Percentiles rank a stretch among this genome's conserved stretches.
These are phyloP conservation scores for Cotesia glomerata DNA, from an alignment of 1,140 invertebrate genomes.

Conservation along the genomic window DNA sequence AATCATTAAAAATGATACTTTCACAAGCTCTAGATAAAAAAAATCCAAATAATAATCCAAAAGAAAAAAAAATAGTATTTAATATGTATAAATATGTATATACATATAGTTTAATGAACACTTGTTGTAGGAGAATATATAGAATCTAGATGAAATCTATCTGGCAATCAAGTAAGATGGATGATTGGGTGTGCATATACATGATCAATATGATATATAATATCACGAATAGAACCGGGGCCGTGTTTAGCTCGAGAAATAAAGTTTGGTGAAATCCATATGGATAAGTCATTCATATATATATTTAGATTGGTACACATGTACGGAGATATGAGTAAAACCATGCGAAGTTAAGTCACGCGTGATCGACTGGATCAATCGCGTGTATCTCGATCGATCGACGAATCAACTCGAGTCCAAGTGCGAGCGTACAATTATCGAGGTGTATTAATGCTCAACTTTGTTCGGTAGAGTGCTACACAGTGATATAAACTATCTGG, in stretches of 20 bases:
- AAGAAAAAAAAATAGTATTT: too few species aligned
- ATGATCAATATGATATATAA: neutral
- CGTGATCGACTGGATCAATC: conserved; percentile 27
- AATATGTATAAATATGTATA: too few species aligned
- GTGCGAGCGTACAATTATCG: conserved; percentile 29
- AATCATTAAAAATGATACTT: too few species aligned
- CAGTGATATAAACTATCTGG: neutral
- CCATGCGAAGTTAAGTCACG: conserved; percentile 8
- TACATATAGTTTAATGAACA: too few species aligned
- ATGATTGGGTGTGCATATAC: conserved; percentile 1
- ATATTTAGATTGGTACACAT: neutral
- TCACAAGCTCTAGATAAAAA: too few species aligned
- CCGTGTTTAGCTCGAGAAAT: neutral
- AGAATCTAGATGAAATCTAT: neutral
- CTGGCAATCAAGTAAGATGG: neutral
- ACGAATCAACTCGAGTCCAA: neutral
- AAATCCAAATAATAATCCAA: too few species aligned
- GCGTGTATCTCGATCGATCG: conserved; percentile 21
- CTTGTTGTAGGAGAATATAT: too few species aligned
- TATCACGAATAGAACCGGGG: neutral
- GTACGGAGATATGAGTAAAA: conserved; percentile 13
- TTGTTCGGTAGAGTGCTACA: neutral
- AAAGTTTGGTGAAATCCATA: conserved; percentile 18
- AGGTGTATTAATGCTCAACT: conserved; percentile 16
- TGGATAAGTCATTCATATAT: neutral